Percentiles rank a stretch among this genome's conserved stretches.
phyloP scores from a whole-genome alignment of 2,113 vertebrate species.

The Carlito syrichta region DNA sequence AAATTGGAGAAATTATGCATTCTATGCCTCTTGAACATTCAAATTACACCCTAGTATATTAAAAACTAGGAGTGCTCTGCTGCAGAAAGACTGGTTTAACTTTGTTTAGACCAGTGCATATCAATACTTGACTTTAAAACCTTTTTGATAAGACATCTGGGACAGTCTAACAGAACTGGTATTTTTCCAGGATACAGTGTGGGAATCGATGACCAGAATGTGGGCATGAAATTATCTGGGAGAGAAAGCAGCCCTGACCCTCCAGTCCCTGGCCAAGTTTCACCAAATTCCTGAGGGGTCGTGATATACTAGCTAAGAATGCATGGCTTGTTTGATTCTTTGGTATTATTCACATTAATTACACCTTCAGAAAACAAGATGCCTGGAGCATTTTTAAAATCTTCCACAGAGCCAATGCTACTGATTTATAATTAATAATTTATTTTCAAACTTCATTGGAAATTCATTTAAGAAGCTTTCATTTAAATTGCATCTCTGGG shows the following conservation, averaged over 20 bases:
- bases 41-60: not conserved
- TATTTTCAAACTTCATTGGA: not conserved
- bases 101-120: not conserved
- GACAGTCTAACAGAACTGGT: not conserved
- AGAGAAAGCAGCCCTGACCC: not conserved
- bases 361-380: not conserved
- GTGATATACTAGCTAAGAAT: accelerated
- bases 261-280: accelerated
- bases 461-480: not conserved
- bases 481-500: not conserved
- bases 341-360: not conserved
- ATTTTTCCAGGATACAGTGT: accelerated
- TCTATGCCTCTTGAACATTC: not conserved
- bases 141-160: not conserved
- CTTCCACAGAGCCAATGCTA: not conserved
- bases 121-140: not conserved
- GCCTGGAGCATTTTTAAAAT: not conserved
- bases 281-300: not conserved
- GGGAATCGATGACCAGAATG: accelerated
- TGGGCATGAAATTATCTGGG: accelerated
- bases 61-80: accelerated
- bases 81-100: not conserved
- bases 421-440: not conserved
- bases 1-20: accelerated
- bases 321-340: not conserved